phyloP scores from a whole-genome alignment of 1,140 invertebrate genomes.

The Hormaphis cornu region DNA sequence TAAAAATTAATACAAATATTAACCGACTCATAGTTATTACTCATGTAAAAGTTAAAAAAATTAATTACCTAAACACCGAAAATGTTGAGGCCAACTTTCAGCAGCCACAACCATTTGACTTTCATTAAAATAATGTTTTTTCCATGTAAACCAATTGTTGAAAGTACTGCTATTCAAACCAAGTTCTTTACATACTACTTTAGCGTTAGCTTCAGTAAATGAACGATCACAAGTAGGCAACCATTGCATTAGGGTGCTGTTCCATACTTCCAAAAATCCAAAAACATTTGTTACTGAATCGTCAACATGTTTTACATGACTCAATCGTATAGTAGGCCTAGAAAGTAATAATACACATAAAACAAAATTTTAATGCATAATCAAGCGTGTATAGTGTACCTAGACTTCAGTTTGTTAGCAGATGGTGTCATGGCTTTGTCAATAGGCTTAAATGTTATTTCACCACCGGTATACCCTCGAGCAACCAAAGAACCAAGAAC shows the following conservation, averaged over 20 bases:
- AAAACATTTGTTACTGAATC: constrained; percentile 76
- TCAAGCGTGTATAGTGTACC: constrained; percentile 80
- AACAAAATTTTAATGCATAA: constrained; percentile 84
- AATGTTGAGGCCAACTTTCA: constrained; percentile 90
- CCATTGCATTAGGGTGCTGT: constrained; percentile 89
- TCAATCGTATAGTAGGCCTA: constrained; percentile 80
- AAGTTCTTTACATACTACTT: constrained; percentile 91
- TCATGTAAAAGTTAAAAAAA: background rate
- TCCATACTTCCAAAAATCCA: constrained; percentile 90
- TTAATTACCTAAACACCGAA: constrained; percentile 57
- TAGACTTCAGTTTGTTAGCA: constrained; percentile 93
- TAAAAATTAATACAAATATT: constrained; percentile 7
- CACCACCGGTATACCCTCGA: constrained; percentile 62
- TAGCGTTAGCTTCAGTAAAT: constrained; percentile 88
- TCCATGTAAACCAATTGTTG: constrained; percentile 25
- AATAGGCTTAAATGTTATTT: constrained; percentile 72
- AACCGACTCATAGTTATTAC: too few species aligned
- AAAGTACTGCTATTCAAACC: constrained; percentile 65
- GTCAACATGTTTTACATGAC: constrained; percentile 62
- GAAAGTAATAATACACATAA: constrained; percentile 92
- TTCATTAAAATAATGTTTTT: constrained; percentile 29
- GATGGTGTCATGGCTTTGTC: background rate
- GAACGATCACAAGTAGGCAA: constrained; percentile 90
- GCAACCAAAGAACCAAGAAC: constrained; percentile 84
- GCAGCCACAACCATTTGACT: constrained; percentile 53